Evolutionary conservation across 2,888 invertebrate genomes (phyloP).

Genomic region (Notocelia uddmanniana): DNA sequence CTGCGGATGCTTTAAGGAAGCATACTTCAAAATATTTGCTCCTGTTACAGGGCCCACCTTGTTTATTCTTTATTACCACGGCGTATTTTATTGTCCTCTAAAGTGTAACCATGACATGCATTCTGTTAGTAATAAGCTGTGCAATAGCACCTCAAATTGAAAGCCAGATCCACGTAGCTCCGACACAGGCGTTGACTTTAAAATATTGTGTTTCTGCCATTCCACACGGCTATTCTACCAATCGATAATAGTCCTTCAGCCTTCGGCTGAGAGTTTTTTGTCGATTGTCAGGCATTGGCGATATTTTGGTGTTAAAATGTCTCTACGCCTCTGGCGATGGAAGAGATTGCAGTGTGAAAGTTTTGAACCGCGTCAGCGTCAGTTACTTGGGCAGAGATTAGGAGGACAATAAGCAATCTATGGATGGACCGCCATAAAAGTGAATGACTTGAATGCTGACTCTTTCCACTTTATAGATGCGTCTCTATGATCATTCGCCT

Average conservation of each 20-base stretch:
- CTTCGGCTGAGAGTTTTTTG: neutral
- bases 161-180: conserved; percentile 21
- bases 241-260: neutral
- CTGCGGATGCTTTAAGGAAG: too few relatives aligned
- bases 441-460: too few relatives aligned
- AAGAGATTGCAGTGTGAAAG: neutral
- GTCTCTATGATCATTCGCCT: too few relatives aligned
- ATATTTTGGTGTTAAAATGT: conserved; percentile 6
- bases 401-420: too few relatives aligned
- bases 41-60: too few relatives aligned
- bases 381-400: too few relatives aligned
- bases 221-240: neutral
- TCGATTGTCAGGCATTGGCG: neutral
- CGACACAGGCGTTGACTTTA: conserved; percentile 21
- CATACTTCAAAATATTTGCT: too few relatives aligned
- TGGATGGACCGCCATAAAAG: too few relatives aligned
- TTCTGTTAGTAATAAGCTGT: neutral
- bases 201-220: conserved; percentile 33
- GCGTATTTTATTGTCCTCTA: too few relatives aligned
- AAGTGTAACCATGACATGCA: too few relatives aligned
- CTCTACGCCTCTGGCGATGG: neutral
- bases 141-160: conserved; percentile 10
- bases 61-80: too few relatives aligned
- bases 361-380: neutral
- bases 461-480: too few relatives aligned